Conservation (phyloP, 2,797 vertebrate genomes). For the Champsocephalus esox region DNA sequence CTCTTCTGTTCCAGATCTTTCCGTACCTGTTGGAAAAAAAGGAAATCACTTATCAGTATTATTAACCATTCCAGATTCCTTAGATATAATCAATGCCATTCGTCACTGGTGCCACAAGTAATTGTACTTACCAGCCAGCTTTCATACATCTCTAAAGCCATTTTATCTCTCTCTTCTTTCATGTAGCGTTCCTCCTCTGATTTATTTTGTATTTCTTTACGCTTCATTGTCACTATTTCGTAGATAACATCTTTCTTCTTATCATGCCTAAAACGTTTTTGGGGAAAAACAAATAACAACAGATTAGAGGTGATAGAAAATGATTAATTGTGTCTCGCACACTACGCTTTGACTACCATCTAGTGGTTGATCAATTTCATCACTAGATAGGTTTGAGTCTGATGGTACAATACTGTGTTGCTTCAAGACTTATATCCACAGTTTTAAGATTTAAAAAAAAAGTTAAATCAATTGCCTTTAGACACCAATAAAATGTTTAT, state of each 20-base stretch:
- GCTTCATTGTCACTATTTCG: conserved; percentile 82
- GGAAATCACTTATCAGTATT: not conserved
- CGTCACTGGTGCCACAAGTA: too few relatives aligned
- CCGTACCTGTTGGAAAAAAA: conserved; percentile 81
- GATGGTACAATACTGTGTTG: not conserved
- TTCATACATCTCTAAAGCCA: conserved; percentile 90
- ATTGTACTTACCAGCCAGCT: conserved; percentile 91
- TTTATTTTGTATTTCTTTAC: conserved; percentile 78
- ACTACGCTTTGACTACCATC: conserved; percentile 39
- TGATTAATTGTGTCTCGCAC: not conserved
- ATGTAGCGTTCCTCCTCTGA: conserved; percentile 84
- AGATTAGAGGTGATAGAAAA: not conserved
- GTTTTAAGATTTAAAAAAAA: not conserved
- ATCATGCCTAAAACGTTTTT: conserved; percentile 83
- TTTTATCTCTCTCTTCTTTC: conserved; percentile 89
- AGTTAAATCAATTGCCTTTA: not conserved
- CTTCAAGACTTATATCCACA: not conserved
- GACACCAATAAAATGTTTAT: not conserved
- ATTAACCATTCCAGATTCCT: not conserved
- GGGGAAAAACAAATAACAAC: conserved; percentile 3
- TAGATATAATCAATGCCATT: not conserved
- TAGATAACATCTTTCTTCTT: conserved; percentile 87
- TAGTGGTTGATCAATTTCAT: conserved; percentile 36
- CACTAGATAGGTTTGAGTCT: not conserved
- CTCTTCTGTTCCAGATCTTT: conserved; percentile 87